Conservation (phyloP, 2,113 vertebrate genomes). For the Melanotaenia duboulayi region DNA sequence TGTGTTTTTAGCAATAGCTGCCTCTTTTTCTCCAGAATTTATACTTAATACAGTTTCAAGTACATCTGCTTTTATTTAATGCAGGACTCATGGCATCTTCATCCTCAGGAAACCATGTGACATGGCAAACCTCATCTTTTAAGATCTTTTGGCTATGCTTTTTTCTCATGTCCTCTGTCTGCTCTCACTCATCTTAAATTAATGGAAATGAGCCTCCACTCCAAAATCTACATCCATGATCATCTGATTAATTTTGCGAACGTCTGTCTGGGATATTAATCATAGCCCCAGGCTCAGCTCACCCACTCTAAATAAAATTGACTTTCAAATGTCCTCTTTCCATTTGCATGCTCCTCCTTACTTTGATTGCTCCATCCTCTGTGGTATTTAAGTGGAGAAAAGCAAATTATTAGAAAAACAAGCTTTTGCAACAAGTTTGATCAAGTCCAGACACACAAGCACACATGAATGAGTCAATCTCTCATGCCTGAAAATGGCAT, state of each 20-base stretch:
- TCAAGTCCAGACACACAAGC: conserved; percentile 9
- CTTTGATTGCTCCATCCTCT: conserved; percentile 33
- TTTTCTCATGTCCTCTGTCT: conserved; percentile 34
- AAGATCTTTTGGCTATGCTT: conserved; percentile 10
- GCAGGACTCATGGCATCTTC: conserved; percentile 25
- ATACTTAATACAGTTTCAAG: conserved; percentile 44
- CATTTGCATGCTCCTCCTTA: conserved; percentile 24
- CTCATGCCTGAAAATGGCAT: conserved; percentile 31
- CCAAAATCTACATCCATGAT: conserved; percentile 49
- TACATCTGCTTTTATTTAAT: conserved; percentile 37
- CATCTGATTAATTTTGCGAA: conserved; percentile 57
- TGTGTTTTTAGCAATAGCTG: conserved; percentile 12
- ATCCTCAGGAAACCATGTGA: conserved; percentile 33
- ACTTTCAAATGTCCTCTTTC: conserved; percentile 64
- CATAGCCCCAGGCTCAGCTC: conserved; percentile 37
- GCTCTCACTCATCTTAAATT: conserved; percentile 53
- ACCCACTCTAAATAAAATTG: conserved; percentile 44
- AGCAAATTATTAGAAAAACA: conserved; percentile 39
- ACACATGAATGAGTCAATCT: background rate
- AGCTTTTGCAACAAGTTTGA: conserved; percentile 42
- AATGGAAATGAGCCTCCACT: conserved; percentile 51
- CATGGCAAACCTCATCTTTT: conserved; percentile 19
- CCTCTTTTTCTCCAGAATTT: conserved; percentile 1
- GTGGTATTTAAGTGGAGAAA: conserved; percentile 36
- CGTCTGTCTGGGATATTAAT: conserved; percentile 47